phyloP scores from a whole-genome alignment of 1,140 invertebrate species.

The Leptoteleia sp. region DNA sequence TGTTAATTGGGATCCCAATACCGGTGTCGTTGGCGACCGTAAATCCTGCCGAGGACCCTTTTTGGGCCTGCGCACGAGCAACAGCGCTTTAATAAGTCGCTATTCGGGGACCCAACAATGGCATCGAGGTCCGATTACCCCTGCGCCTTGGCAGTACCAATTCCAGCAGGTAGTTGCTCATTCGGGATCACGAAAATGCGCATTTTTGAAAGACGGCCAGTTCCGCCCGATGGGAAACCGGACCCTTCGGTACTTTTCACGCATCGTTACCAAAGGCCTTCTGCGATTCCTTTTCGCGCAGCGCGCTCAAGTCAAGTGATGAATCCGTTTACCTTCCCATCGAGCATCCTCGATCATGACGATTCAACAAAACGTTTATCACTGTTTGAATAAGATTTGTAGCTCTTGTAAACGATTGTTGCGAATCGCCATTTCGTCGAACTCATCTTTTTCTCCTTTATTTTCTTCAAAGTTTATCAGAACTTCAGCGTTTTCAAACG shows the following conservation, averaged over 20 bases:
- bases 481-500: too few species aligned
- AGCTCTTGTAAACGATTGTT: too few species aligned
- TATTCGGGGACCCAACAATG: constrained; percentile 34
- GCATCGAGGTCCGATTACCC: constrained; percentile 24
- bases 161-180: constrained; percentile 37
- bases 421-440: too few species aligned
- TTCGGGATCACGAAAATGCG: constrained; percentile 17
- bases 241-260: constrained; percentile 1
- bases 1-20: constrained; percentile 23
- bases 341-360: constrained; percentile 1
- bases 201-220: neutral
- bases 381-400: too few species aligned
- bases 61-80: constrained; percentile 7
- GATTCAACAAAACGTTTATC: constrained; percentile 1
- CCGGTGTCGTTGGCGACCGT: neutral
- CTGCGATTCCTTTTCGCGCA: neutral
- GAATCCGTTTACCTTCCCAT: constrained; percentile 21
- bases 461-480: too few species aligned
- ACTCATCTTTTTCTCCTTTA: too few species aligned
- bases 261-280: neutral
- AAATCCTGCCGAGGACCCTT: constrained; percentile 1
- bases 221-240: constrained; percentile 4
- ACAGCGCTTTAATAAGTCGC: constrained; percentile 70
- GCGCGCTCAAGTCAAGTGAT: constrained; percentile 12
- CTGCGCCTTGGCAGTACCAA: constrained; percentile 7